These are phyloP conservation scores for Steatocranus sp. DNA, from an alignment of 2,797 vertebrate genomes.

Conservation along the genomic window DNA sequence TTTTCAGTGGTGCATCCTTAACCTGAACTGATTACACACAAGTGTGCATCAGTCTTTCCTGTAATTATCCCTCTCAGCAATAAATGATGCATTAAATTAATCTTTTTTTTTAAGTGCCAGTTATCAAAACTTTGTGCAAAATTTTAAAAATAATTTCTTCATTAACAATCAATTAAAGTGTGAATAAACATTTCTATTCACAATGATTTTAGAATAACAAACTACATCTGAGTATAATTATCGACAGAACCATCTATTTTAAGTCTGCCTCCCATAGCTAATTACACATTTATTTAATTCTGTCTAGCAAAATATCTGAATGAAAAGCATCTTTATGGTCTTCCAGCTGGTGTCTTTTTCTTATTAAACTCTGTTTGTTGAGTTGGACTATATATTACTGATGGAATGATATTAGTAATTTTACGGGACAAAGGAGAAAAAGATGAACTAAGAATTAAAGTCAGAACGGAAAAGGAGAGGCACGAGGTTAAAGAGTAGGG, in stretches of 20 bases:
- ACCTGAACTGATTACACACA: slow-evolving; percentile 18
- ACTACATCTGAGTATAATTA: background rate
- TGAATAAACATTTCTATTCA: background rate
- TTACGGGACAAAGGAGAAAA: background rate
- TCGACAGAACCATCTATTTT: background rate
- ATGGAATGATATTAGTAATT: background rate
- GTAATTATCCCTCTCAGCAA: slow-evolving; percentile 21
- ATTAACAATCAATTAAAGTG: background rate
- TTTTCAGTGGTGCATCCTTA: slow-evolving; percentile 16
- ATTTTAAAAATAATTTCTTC: background rate
- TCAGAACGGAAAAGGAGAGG: background rate
- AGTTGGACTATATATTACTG: background rate
- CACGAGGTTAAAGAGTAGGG: background rate
- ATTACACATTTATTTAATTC: background rate
- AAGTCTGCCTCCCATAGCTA: background rate
- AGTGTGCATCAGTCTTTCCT: slow-evolving; percentile 12
- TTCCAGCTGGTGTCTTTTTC: background rate
- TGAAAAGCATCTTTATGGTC: background rate
- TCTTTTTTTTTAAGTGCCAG: background rate
- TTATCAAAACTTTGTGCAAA: background rate
- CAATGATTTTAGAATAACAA: background rate
- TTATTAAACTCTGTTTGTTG: background rate
- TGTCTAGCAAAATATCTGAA: background rate
- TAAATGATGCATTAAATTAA: slow-evolving; percentile 6
- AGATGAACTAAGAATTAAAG: background rate